A percentile compares a stretch with the other conserved stretches of the same genome.
These are phyloP conservation scores for Agrotis exclamationis DNA, from an alignment of 2,888 invertebrate species.

Conservation along the genomic window DNA sequence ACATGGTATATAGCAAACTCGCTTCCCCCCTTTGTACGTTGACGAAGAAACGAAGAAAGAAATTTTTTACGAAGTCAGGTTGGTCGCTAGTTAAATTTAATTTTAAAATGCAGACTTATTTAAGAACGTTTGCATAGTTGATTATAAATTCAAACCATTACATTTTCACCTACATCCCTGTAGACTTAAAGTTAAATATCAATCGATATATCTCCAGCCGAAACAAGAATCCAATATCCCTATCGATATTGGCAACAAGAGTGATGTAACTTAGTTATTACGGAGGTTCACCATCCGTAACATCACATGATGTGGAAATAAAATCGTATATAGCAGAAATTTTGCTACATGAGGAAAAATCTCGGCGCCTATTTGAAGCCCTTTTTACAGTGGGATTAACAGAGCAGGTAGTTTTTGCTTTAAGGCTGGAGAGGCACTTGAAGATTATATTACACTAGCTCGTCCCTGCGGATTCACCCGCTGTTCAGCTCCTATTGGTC, in stretches of 20 bases:
- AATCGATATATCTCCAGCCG: slow-evolving; percentile 32
- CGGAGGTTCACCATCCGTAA: slow-evolving; percentile 65
- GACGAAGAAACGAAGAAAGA: too few species aligned
- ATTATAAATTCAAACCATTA: background rate
- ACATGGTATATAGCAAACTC: too few species aligned
- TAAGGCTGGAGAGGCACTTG: background rate
- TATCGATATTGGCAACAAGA: slow-evolving; percentile 70
- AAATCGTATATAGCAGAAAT: slow-evolving; percentile 73
- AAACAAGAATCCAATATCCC: slow-evolving; percentile 69
- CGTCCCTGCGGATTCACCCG: too few species aligned
- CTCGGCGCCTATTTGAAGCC: slow-evolving; percentile 30
- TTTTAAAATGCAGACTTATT: too few species aligned
- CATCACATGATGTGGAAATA: slow-evolving; percentile 72
- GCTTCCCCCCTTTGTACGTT: too few species aligned
- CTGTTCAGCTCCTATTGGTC: too few species aligned
- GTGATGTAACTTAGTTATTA: slow-evolving; percentile 71
- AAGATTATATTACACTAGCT: background rate
- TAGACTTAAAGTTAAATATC: background rate
- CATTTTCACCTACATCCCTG: background rate
- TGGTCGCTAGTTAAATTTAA: too few species aligned
- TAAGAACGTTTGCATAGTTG: too few species aligned
- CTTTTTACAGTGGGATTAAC: slow-evolving; percentile 31
- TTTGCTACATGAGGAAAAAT: slow-evolving; percentile 70
- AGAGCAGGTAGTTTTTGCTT: slow-evolving; percentile 5
- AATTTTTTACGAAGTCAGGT: too few species aligned